Evolutionary conservation across 2,113 vertebrate species (phyloP).

Genomic region (Sinocyclocheilus maitianheensis): DNA sequence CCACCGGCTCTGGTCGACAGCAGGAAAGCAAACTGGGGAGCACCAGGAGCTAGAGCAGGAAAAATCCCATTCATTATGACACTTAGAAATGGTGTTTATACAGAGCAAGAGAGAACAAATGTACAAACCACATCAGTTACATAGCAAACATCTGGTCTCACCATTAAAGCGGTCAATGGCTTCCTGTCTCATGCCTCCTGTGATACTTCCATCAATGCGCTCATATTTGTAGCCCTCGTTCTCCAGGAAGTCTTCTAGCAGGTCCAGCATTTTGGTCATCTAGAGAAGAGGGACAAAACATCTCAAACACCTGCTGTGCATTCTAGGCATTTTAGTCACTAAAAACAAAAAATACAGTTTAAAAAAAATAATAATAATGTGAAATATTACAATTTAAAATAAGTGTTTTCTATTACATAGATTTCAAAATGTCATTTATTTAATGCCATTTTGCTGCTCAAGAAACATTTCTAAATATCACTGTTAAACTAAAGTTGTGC

Average conservation of each 20-base stretch:
- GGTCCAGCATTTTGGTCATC: conserved; percentile 99
- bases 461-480: too few species aligned
- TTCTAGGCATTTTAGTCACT: background rate
- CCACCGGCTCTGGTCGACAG: conserved; percentile 95
- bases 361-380: background rate
- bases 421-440: background rate
- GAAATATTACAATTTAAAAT: background rate
- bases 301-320: background rate
- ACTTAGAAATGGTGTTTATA: background rate
- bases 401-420: background rate
- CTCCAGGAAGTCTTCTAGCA: conserved; percentile 95
- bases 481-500: background rate
- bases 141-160: conserved; percentile 59
- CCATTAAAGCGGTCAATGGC: conserved; percentile 99
- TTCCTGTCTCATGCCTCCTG: conserved; percentile 96
- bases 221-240: conserved; percentile 98
- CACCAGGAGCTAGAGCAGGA: conserved; percentile 84
- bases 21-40: conserved; percentile 95
- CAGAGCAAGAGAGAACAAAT: background rate
- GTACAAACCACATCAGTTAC: background rate
- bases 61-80: background rate
- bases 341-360: background rate
- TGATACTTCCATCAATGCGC: conserved; percentile 95
- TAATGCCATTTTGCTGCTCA: too few species aligned
- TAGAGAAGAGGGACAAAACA: conserved; percentile 52